Conservation (phyloP, 2,797 vertebrate genomes). For the Micromesistius poutassou region DNA sequence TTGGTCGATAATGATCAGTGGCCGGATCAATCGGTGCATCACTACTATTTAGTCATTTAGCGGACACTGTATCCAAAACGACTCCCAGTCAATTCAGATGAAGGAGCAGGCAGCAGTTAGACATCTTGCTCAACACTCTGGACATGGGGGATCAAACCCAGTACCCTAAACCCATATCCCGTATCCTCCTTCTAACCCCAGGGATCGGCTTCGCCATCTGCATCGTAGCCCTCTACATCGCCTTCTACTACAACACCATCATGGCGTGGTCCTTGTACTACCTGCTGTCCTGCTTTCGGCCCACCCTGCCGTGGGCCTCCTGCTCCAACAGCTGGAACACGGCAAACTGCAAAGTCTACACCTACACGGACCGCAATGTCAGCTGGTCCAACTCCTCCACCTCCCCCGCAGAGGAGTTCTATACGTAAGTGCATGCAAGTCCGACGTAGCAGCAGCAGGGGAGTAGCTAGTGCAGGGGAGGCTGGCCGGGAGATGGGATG, state of each 20-base stretch:
- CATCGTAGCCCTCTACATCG: slow-evolving; percentile 90
- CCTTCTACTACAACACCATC: slow-evolving; percentile 99
- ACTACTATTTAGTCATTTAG: too few relatives aligned
- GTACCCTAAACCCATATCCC: not conserved
- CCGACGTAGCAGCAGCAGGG: slow-evolving; percentile 29
- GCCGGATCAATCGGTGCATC: too few relatives aligned
- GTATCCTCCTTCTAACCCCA: slow-evolving; percentile 40
- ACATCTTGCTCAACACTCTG: not conserved
- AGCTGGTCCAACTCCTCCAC: slow-evolving; percentile 85
- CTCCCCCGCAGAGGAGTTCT: slow-evolving; percentile 98
- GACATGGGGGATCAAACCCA: not conserved
- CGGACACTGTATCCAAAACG: too few relatives aligned
- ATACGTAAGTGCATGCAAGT: slow-evolving; percentile 94
- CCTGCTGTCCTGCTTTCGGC: slow-evolving; percentile 88
- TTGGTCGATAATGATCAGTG: too few relatives aligned
- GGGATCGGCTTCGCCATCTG: slow-evolving; percentile 98
- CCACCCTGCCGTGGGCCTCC: slow-evolving; percentile 89
- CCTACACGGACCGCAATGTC: slow-evolving; percentile 81
- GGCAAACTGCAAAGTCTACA: slow-evolving; percentile 86
- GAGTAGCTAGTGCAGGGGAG: slow-evolving; percentile 6
- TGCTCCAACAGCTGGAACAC: slow-evolving; percentile 96
- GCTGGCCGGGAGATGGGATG: not conserved
- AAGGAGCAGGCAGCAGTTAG: not conserved
- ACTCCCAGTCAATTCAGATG: not conserved
- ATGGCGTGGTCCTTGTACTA: slow-evolving; percentile 99